phyloP scores from a whole-genome alignment of 2,888 invertebrate genomes.

The Tetrapedia diversipes region DNA sequence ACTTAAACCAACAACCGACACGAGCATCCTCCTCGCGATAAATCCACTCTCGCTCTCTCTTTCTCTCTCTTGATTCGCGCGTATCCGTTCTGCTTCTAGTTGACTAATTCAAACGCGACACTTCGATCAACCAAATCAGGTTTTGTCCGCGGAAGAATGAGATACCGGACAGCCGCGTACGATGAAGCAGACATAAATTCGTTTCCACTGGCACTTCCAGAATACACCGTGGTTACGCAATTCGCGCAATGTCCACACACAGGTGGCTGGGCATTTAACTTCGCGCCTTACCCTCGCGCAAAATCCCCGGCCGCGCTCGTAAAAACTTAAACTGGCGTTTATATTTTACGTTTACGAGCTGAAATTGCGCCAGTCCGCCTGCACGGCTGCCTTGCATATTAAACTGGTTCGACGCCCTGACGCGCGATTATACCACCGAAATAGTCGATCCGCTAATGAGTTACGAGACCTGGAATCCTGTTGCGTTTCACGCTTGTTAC shows the following conservation, averaged over 20 bases:
- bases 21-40: neutral
- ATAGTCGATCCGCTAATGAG: constrained; percentile 56
- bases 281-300: constrained; percentile 16
- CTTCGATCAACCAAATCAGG: neutral
- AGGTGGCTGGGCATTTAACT: constrained; percentile 28
- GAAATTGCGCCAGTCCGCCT: constrained; percentile 54
- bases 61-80: too few relatives aligned
- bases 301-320: constrained; percentile 47
- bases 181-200: constrained; percentile 30
- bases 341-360: constrained; percentile 60
- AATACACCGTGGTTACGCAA: constrained; percentile 29
- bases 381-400: constrained; percentile 30
- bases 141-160: constrained; percentile 24
- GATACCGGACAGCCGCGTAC: neutral
- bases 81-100: neutral
- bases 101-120: neutral
- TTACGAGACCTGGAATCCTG: constrained; percentile 39
- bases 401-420: constrained; percentile 46
- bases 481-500: constrained; percentile 27
- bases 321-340: constrained; percentile 59
- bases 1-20: neutral
- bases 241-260: constrained; percentile 16
- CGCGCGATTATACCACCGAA: constrained; percentile 34
- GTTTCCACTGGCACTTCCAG: constrained; percentile 3
- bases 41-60: neutral